Evolutionary conservation across 2,888 invertebrate species (phyloP).

Genomic region (Caprella mutica): DNA sequence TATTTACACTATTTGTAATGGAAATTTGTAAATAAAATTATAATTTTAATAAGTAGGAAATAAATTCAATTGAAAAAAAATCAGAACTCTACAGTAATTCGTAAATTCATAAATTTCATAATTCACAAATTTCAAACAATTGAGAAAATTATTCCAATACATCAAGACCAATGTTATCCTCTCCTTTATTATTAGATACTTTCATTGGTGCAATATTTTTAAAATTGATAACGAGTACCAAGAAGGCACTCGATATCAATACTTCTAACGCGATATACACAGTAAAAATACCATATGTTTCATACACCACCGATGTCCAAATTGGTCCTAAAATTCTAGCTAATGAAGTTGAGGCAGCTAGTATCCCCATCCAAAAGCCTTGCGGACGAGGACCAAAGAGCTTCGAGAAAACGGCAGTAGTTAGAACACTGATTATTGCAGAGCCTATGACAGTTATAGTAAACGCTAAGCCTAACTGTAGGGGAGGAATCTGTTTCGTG

Average conservation of each 20-base stretch:
- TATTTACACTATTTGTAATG: too few relatives aligned
- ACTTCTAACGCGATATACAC: conserved; percentile 3
- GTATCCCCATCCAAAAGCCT: conserved; percentile 78
- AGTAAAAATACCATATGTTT: conserved; percentile 58
- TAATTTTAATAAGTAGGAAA: too few relatives aligned
- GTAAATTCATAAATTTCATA: too few relatives aligned
- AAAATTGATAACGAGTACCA: conserved; percentile 1
- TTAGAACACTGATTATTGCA: conserved; percentile 72
- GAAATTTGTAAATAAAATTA: too few relatives aligned
- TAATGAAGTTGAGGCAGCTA: conserved; percentile 71
- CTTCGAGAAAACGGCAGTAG: conserved; percentile 80
- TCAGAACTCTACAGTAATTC: too few relatives aligned
- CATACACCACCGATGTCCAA: conserved; percentile 67
- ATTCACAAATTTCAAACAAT: too few relatives aligned
- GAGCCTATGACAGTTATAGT: conserved; percentile 65
- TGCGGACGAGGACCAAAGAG: conserved; percentile 67
- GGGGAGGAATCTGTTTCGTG: conserved; percentile 57
- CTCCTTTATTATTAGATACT: too few relatives aligned
- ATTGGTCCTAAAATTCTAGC: conserved; percentile 73
- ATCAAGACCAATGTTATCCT: too few relatives aligned
- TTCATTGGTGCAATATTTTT: conserved; percentile 22
- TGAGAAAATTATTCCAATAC: too few relatives aligned
- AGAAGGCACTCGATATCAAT: conserved; percentile 10
- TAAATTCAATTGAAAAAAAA: too few relatives aligned
- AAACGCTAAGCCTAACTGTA: conserved; percentile 66